Evolutionary conservation across 2,113 vertebrate species (phyloP), one percentile per base, ranked within the genome.

Genomic region (Synchiropus splendidus): DNA sequence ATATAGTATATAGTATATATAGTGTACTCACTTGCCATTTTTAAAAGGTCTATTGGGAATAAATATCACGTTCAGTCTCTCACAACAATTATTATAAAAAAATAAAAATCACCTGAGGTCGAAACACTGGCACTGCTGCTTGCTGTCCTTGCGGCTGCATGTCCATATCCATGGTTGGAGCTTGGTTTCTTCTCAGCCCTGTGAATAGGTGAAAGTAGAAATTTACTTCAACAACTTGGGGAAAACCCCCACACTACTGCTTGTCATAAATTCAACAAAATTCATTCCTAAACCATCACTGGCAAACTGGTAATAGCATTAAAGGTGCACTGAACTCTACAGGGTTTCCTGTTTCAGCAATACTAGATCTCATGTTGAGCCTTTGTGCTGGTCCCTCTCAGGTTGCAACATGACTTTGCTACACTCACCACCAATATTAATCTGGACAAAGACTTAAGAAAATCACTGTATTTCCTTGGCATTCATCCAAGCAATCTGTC

Each of bases 131-230:
- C 71, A 85, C 83, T 13, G 87, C 78, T 12, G 87, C 87, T 70
- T 89, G 90, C 81, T 90, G 87, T 72, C 89, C 89, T 84, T 90
- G 90, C 44, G 89, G 81, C 53, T 92, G 91, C 31, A 86, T 87
- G 67, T 96, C 92, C 94, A 97, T 97, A 69, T 96, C 89, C 92
- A 97, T 95, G 75, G 74, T n/a, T 86, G 55, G 51, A 59, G 70
- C 48, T 55, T 49, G 61, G 18, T 16, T 79, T 74, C 70, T 73
- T 66, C 42, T 80, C 64, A 45, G 75, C 61, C 81, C 91, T 92
- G 83, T 82, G 90, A 94, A 83, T 38, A 71, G 79, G 82, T 14
- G 51, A 53, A 52, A 55, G 46, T 3, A 45, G 2, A 38, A 37
- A 9, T 15, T 13, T 2, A 15, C 4, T 27, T 27, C 8, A 27